Evolutionary conservation across 2,888 invertebrate genomes (phyloP), one percentile per base, ranked within the genome.

Genomic region (Venusia cambrica): DNA sequence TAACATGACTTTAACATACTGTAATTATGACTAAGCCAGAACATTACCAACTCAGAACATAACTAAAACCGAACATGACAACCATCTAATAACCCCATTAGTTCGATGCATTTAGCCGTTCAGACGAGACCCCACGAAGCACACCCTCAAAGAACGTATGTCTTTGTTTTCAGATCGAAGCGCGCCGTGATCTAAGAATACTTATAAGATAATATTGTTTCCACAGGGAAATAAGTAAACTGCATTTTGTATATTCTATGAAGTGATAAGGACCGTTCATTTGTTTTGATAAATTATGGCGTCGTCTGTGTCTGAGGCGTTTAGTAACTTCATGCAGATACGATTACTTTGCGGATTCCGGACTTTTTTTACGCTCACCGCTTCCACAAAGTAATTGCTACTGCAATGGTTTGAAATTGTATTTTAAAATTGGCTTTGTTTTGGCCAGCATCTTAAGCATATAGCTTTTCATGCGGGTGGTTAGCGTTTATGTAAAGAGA

Each of bases 241-340:
- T 87, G 87, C 87, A 87, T 88, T 88, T 88, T 88, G 88, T 88
- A 88, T 88, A 87, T 88, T 88, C 84, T 87, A 87, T 87, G 76
- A 87, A 87, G 85, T 87, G 87, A 85, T 84, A 83, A 85, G 87
- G 80, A 84, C 73, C 81, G 83, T 79, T 81, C 78, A 83, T 81
- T 87, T 84, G 80, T 83, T 87, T 85, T 83, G 83, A 80, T 81
- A 74, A 85, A 84, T 76, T 72, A 81, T 78, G 77, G 79, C 81
- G 79, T 69, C 75, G 72, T 75, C 77, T 67, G 73, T 78, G 77
- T 76, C 73, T 71, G 83, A 76, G 75, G 76, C 78, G 77, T 73
- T 75, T 75, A 70, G 74, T 62, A 74, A 72, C 74, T 67, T 61
- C 59, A 53, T 72, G 71, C 81, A 79, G 80, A 61, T 66, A 64